Evolutionary conservation across 2,888 invertebrate genomes (phyloP).

Genomic region (Drosophila anceps): DNA sequence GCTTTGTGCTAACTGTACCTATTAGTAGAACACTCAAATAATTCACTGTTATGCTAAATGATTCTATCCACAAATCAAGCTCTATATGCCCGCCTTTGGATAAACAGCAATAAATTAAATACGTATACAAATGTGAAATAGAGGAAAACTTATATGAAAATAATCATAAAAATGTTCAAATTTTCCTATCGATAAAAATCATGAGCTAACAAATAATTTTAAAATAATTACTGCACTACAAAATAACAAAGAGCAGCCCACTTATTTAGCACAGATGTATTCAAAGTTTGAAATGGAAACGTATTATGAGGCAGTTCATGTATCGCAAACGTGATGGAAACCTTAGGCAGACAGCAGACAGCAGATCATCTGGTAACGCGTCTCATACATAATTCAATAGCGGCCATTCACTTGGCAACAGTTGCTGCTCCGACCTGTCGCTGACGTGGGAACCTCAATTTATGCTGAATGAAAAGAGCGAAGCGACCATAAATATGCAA

Average conservation of each 20-base stretch:
- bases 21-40: conserved; percentile 19
- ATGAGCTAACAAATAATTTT: conserved; percentile 22
- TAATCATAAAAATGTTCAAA: conserved; percentile 2
- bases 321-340: conserved; percentile 19
- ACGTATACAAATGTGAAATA: conserved; percentile 10
- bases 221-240: conserved; percentile 8
- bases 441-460: conserved; percentile 47
- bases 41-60: conserved; percentile 25
- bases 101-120: conserved; percentile 56
- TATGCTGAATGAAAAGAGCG: conserved; percentile 50
- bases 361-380: conserved; percentile 1
- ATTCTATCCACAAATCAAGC: conserved; percentile 33
- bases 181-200: conserved; percentile 29
- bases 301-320: conserved; percentile 16
- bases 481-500: conserved; percentile 24
- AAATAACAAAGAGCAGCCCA: conserved; percentile 1
- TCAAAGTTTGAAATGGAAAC: background rate
- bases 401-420: conserved; percentile 40
- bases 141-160: background rate
- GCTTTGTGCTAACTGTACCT: conserved; percentile 12
- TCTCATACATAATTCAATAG: conserved; percentile 54
- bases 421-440: conserved; percentile 22
- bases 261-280: conserved; percentile 28
- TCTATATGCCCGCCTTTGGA: conserved; percentile 18
- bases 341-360: conserved; percentile 6